These are phyloP conservation scores for Gerris buenoi DNA, from an alignment of 1,140 invertebrate species.

Conservation along the genomic window DNA sequence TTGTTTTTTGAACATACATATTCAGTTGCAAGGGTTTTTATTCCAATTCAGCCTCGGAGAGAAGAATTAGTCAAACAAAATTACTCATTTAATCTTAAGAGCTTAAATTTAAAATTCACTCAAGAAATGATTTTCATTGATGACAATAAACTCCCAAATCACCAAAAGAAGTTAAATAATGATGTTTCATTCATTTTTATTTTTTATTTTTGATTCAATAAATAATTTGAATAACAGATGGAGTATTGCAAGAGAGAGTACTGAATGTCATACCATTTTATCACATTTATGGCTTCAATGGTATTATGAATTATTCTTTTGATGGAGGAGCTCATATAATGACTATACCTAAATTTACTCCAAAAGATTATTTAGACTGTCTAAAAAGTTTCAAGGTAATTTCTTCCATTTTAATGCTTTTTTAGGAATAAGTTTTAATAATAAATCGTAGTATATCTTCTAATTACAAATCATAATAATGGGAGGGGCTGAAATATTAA, in stretches of 20 bases:
- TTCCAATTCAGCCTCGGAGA: too few species aligned
- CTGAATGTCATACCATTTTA: conserved; percentile 61
- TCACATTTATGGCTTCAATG: conserved; percentile 64
- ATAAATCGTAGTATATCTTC: too few species aligned
- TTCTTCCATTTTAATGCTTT: too few species aligned
- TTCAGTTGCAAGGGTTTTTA: too few species aligned
- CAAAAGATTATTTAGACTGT: conserved; percentile 41
- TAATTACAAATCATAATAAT: too few species aligned
- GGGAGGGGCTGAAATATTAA: too few species aligned
- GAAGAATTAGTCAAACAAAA: neutral
- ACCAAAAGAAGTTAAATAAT: neutral
- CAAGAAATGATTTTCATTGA: neutral
- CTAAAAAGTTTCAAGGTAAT: conserved; percentile 39
- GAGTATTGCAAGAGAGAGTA: conserved; percentile 34
- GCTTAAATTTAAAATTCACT: neutral
- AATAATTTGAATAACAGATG: conserved; percentile 26
- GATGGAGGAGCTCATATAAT: conserved; percentile 46
- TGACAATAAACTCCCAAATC: neutral
- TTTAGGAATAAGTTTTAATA: too few species aligned
- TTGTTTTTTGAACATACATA: too few species aligned
- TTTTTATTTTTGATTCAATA: neutral
- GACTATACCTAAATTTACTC: conserved; percentile 56
- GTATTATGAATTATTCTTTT: conserved; percentile 37
- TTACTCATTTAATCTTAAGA: neutral
- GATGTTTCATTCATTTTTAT: neutral